Evolutionary conservation across 2,113 vertebrate genomes (phyloP).

Genomic region (Etheostoma spectabile): DNA sequence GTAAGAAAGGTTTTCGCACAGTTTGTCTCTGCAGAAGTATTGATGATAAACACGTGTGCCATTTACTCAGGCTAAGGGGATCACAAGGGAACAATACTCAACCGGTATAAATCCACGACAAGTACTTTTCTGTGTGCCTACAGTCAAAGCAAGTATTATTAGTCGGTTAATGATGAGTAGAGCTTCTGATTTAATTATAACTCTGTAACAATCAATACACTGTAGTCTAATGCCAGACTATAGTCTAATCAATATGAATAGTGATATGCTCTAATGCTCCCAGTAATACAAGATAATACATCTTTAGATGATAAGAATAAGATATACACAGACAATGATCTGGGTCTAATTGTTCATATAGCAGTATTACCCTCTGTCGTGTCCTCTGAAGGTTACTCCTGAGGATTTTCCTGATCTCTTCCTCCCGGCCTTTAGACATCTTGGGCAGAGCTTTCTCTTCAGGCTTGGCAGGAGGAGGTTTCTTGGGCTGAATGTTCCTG

Average conservation of each 20-base stretch:
- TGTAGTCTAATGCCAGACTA: neutral
- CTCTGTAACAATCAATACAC: conserved; percentile 23
- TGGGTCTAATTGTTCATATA: neutral
- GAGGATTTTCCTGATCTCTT: conserved; percentile 97
- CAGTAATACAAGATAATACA: neutral
- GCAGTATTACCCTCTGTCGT: conserved; percentile 90
- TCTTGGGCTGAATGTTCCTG: conserved; percentile 95
- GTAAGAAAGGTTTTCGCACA: neutral
- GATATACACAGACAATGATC: too few species aligned
- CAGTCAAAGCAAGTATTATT: neutral
- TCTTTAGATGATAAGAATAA: neutral
- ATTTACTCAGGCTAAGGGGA: neutral
- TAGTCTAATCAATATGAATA: neutral
- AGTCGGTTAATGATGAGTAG: neutral
- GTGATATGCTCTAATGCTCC: neutral
- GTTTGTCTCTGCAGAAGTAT: neutral
- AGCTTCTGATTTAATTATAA: conserved; percentile 3
- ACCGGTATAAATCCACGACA: neutral
- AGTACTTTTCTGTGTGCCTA: neutral
- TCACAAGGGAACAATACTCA: neutral
- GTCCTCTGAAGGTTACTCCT: conserved; percentile 95
- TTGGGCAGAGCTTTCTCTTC: conserved; percentile 87
- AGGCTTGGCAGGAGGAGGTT: conserved; percentile 61
- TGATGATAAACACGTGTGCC: neutral
- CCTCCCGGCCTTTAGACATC: conserved; percentile 92